Conservation (phyloP, 2,113 vertebrate species). For the Poeciliopsis turrubarensis region DNA sequence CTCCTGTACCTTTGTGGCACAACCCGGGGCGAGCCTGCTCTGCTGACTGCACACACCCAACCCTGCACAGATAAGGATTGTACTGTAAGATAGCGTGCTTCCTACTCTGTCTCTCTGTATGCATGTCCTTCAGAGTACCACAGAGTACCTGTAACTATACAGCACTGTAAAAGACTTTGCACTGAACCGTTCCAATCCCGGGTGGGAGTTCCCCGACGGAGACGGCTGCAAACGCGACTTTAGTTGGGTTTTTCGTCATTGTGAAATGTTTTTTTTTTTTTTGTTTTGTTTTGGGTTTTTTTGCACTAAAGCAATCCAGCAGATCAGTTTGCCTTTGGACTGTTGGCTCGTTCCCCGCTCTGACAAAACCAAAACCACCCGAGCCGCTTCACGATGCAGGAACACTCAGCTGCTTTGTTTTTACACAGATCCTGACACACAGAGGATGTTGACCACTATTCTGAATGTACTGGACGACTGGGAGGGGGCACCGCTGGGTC, state of each 20-base stretch:
- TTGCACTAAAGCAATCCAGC: constrained; percentile 78
- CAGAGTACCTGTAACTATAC: constrained; percentile 76
- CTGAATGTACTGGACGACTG: constrained; percentile 66
- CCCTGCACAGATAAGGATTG: constrained; percentile 77
- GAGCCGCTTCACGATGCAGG: constrained; percentile 62
- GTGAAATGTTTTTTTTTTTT: constrained; percentile 38
- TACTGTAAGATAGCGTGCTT: constrained; percentile 79
- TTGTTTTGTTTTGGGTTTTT: too few species aligned
- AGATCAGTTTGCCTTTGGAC: constrained; percentile 70
- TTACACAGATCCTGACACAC: constrained; percentile 21
- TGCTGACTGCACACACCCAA: constrained; percentile 60
- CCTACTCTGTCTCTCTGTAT: constrained; percentile 78
- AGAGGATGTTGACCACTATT: constrained; percentile 56
- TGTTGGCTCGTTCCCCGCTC: constrained; percentile 42
- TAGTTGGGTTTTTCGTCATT: constrained; percentile 23
- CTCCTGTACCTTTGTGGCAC: constrained; percentile 43
- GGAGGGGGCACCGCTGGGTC: constrained; percentile 46
- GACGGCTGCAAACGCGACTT: constrained; percentile 50
- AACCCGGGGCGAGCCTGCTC: constrained; percentile 48
- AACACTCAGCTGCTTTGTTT: constrained; percentile 63
- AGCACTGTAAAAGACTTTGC: constrained; percentile 80
- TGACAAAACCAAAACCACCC: constrained; percentile 64
- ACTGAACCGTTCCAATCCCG: constrained; percentile 76
- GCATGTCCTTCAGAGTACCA: constrained; percentile 78
- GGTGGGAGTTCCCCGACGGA: constrained; percentile 39